Base-by-base conservation (phyloP, 2,888 invertebrate genomes). In the Dasypolia templi region DNA sequence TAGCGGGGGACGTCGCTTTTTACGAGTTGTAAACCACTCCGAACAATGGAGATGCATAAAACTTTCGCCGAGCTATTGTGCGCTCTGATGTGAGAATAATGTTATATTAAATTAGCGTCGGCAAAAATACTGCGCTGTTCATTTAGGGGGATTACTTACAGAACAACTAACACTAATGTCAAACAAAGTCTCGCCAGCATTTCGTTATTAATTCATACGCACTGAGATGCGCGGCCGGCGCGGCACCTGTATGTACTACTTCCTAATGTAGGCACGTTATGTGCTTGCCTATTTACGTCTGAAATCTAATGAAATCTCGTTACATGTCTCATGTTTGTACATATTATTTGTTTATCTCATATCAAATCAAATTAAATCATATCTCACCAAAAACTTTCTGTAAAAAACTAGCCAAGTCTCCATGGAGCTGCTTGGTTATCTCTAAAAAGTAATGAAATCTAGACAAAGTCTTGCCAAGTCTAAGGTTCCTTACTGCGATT, bases 41-140 rank as follows among this genome's bases (percentile, higher is more conserved):
- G 53, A 86, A 91, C 90, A 90, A 91, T 86, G 79, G 86, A 79
- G 83, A 74, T 77, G 81, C 81, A 81, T 84, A 79, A 83, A 87
- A 86, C 79, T 87, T 83, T 79, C 70, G 71, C 79, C 39, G 22
- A 64, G 86, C 82, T 84, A 84, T 88, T 85, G 83, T 83, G 75
- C 35, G 65, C 69, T 79, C 65, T 79, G 84, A 86, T 82, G 84
- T 85, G 86, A 82, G 83, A 88, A 81, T 88, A 84, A 86, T 87
- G 86, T 86, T 79, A 70, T 68, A 73, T 76, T 77, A 76, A 81
- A 85, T 85, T 83, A 85, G 63, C 75, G 64, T 53, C 49, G 49
- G 64, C 88, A 83, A 88, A 87, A 86, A 85, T 87, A 82, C 53
- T 55, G 44, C 79, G 58, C 39, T 59, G 26, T 69, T 80, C 42